These are phyloP conservation scores for Drosophila ananassae DNA, from an alignment of 1,140 invertebrate genomes.

Conservation along the genomic window DNA sequence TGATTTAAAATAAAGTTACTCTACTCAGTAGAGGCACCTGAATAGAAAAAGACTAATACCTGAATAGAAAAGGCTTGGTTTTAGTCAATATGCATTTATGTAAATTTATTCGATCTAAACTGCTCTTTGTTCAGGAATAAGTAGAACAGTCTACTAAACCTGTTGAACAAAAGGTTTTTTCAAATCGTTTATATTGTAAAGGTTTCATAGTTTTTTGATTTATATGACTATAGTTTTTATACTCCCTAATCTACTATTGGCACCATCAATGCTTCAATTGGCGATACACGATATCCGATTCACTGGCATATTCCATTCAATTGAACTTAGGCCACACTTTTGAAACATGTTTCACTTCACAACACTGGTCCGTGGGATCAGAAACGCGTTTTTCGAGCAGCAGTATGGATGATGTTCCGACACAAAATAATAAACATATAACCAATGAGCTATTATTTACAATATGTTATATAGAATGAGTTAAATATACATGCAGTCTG, in stretches of 20 bases:
- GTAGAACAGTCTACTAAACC: neutral
- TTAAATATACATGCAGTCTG: slow-evolving; percentile 25
- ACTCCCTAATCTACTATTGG: neutral
- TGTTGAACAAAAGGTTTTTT: neutral
- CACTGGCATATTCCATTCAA: slow-evolving; percentile 80
- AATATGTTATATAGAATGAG: slow-evolving; percentile 18
- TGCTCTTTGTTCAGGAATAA: neutral
- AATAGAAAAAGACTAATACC: too few species aligned
- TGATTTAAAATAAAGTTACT: neutral
- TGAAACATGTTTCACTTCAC: slow-evolving; percentile 48
- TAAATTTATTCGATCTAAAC: neutral
- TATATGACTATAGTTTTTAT: neutral
- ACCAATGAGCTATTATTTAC: slow-evolving; percentile 20
- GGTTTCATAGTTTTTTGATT: neutral
- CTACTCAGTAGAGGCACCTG: neutral
- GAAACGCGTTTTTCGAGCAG: slow-evolving; percentile 23
- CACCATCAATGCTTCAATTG: slow-evolving; percentile 18
- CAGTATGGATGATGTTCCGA: slow-evolving; percentile 8
- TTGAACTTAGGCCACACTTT: slow-evolving; percentile 71
- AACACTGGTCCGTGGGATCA: slow-evolving; percentile 48
- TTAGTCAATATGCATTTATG: neutral
- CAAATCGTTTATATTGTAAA: neutral
- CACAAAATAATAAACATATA: slow-evolving; percentile 1
- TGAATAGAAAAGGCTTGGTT: neutral
- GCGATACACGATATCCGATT: slow-evolving; percentile 15